These are phyloP conservation scores for Oreocharis arfaki DNA, from an alignment of 2,113 vertebrate species.

Conservation along the genomic window DNA sequence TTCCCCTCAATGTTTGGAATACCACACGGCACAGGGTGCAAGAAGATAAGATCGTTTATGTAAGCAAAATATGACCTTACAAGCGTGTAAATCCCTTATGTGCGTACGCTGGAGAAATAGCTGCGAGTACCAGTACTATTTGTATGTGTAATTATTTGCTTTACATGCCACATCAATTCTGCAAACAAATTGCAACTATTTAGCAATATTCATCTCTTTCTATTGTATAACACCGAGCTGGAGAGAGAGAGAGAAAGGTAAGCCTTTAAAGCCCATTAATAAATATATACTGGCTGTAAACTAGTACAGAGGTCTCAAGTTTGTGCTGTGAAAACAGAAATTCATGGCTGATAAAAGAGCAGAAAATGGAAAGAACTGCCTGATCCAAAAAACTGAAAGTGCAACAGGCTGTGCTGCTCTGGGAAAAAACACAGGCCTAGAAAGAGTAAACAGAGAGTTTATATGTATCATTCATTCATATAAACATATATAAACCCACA, in stretches of 20 bases:
- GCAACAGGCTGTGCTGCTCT: background rate
- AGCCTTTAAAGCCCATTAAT: background rate
- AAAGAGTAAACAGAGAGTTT: background rate
- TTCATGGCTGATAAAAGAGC: background rate
- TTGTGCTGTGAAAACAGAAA: background rate
- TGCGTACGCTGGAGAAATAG: slow-evolving; percentile 22
- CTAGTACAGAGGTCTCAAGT: background rate
- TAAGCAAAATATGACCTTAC: slow-evolving; percentile 35
- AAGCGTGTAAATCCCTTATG: slow-evolving; percentile 1
- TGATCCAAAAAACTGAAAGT: background rate
- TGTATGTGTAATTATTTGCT: slow-evolving; percentile 31
- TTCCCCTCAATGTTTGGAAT: background rate
- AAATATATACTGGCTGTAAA: background rate
- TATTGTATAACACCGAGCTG: background rate
- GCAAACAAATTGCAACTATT: slow-evolving; percentile 34
- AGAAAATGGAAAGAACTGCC: background rate
- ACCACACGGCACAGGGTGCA: background rate
- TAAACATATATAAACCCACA: background rate
- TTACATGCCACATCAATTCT: slow-evolving; percentile 36
- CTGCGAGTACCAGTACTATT: background rate
- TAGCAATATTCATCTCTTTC: slow-evolving; percentile 4
- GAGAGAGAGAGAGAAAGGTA: background rate
- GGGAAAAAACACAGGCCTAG: background rate
- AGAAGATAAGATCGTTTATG: slow-evolving; percentile 34
- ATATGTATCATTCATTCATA: background rate